phyloP scores from a whole-genome alignment of 2,888 invertebrate species.

The Anoncus sp. region DNA sequence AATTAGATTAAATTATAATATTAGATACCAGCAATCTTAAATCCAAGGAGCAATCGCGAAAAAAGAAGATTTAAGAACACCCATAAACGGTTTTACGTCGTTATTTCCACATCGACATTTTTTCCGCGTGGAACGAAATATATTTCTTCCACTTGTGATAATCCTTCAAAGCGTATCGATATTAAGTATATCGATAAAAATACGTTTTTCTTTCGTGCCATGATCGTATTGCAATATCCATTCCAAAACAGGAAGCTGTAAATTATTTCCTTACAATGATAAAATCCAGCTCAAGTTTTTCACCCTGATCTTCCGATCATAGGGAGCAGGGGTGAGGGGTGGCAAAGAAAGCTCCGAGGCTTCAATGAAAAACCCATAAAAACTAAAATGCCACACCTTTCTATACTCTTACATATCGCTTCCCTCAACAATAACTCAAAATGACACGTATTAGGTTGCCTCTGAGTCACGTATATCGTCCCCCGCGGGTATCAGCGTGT shows the following conservation, averaged over 20 bases:
- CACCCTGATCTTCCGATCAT: neutral
- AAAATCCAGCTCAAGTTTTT: neutral
- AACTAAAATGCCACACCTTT: neutral
- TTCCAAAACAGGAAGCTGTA: neutral
- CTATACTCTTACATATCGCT: constrained; percentile 1
- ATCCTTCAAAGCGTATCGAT: too few species aligned
- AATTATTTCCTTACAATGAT: neutral
- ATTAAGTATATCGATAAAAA: too few species aligned
- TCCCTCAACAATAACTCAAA: neutral
- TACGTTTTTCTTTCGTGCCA: too few species aligned
- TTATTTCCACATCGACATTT: too few species aligned
- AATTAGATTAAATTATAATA: too few species aligned
- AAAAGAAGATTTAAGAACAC: too few species aligned
- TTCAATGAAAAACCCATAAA: neutral
- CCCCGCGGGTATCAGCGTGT: neutral
- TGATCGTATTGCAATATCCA: neutral
- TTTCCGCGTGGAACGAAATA: too few species aligned
- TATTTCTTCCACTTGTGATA: too few species aligned
- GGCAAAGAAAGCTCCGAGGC: constrained; percentile 8
- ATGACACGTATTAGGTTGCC: constrained; percentile 3
- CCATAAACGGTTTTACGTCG: too few species aligned
- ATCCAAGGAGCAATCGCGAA: too few species aligned
- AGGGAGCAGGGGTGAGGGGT: neutral
- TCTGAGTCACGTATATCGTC: neutral
- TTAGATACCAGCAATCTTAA: too few species aligned